These are phyloP conservation scores for Myrmecobius fasciatus DNA, from an alignment of 2,113 vertebrate species.

Conservation along the genomic window DNA sequence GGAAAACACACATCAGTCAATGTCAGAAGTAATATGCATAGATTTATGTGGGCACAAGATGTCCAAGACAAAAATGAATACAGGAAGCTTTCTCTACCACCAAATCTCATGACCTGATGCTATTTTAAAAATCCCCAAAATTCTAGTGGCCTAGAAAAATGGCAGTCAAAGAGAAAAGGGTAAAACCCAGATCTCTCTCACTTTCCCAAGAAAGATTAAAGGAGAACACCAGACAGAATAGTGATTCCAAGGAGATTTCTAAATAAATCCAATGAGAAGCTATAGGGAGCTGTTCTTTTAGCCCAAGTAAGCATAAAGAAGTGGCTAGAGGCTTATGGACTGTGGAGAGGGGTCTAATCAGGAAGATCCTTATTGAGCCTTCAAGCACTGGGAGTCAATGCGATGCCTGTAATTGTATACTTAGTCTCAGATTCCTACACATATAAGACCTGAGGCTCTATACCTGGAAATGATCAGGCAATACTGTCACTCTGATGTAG, in stretches of 20 bases:
- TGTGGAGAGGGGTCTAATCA: background rate
- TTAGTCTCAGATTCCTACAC: background rate
- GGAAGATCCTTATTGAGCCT: background rate
- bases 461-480: background rate
- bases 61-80: background rate
- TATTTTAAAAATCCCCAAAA: background rate
- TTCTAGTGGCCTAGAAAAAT: background rate
- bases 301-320: background rate
- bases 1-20: background rate
- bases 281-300: background rate
- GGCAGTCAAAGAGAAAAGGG: background rate
- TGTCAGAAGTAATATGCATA: background rate
- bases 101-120: background rate
- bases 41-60: background rate
- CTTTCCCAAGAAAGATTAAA: background rate
- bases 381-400: background rate
- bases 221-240: background rate
- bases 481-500: background rate
- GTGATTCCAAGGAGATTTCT: background rate
- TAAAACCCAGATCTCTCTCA: background rate
- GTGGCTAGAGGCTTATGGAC: background rate
- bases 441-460: background rate
- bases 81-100: background rate
- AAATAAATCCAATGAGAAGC: background rate
- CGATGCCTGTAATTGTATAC: background rate